Base-by-base conservation (phyloP, 2,797 vertebrate genomes). In the Gallinago stenura region DNA sequence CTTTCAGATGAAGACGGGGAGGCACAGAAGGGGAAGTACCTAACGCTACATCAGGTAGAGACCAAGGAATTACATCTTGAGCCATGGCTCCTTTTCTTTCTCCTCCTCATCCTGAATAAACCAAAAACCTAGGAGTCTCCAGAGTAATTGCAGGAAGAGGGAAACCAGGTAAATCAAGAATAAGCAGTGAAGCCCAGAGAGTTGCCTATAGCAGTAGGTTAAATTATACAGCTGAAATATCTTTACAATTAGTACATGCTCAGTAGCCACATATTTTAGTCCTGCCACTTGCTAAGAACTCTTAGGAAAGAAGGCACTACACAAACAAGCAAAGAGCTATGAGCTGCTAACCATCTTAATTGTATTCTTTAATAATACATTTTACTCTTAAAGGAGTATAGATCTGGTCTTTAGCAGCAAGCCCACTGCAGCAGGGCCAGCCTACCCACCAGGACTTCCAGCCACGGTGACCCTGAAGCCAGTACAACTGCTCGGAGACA, bases 1-100 rank as follows among this genome's bases (percentile, higher is more conserved):
- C 96, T 95, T 92, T 92, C 87, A 98, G 93, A 93, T 68, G 73
- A 95, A 83, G 41, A 33, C 30, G 10, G 0, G 18, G 35, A 88
- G 31, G 51, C 39, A 51, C 41, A 71, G 75, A 41, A 72, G 57
- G 62, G 54, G 18, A 90, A 61, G 10, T 9, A 71, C 21, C 62
- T 30, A 35, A 19, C 14, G 5, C 31, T 13, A 6, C 1, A 9
- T 11, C 39, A 35, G 54, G 22, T 10, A 35, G 24, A 71, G 37
- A 48, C 15, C 10, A 9, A n/a, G 30, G 72, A 22, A 21, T 8
- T 21, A 2, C 26, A 58, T 12, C 65, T 15, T 10, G 4, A 58
- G 50, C 50, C 16, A 25, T 12, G 30, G 8, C 58, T 81, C 43
- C 24, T 78, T 77, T 31, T 31, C n/a, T 70, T 65, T 33, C 61